phyloP scores from a whole-genome alignment of 2,888 invertebrate genomes.

The Osmoderma eremita region DNA sequence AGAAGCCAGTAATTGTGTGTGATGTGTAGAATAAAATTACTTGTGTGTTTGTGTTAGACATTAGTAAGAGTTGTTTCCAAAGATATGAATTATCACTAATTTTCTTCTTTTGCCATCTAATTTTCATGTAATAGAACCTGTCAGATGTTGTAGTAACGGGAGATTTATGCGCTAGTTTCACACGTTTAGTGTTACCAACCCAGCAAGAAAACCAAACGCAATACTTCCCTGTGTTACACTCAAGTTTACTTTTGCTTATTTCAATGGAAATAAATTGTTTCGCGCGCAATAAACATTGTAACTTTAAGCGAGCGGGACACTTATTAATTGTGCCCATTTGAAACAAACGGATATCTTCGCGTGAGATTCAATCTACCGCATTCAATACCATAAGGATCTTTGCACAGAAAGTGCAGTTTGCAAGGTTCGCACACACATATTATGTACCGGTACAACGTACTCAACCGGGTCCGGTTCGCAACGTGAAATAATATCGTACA shows the following conservation, averaged over 20 bases:
- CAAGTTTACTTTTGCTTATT: neutral
- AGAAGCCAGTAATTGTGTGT: no score
- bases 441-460: neutral
- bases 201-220: no score
- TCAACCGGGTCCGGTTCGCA: neutral
- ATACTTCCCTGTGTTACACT: no score
- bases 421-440: neutral
- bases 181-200: no score
- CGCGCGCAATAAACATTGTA: neutral
- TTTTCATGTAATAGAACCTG: no score
- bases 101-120: no score
- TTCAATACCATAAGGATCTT: constrained; percentile 11
- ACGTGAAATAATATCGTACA: constrained; percentile 37
- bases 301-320: neutral
- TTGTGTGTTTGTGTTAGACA: no score
- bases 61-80: no score
- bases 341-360: constrained; percentile 15
- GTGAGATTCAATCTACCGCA: constrained; percentile 27
- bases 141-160: no score
- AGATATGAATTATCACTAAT: no score
- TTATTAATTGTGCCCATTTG: constrained; percentile 22
- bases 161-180: no score
- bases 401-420: neutral
- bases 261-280: constrained; percentile 10
- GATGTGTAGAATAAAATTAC: no score